phyloP scores from a whole-genome alignment of 2,888 invertebrate species.

The Cactoblastis cactorum region DNA sequence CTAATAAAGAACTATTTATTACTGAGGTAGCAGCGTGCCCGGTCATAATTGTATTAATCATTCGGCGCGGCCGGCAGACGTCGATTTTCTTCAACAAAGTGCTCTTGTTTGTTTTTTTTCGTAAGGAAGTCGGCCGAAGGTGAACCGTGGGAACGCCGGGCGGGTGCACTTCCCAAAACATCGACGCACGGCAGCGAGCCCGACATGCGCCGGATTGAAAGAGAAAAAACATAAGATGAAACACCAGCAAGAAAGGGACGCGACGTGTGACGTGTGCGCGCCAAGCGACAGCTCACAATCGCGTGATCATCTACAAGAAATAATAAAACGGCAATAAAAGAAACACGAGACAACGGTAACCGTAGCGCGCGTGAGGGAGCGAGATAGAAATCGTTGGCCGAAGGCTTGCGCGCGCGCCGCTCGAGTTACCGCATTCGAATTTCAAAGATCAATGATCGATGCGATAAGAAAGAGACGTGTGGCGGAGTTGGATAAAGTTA shows the following conservation, averaged over 20 bases:
- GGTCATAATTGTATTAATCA: conserved; percentile 79
- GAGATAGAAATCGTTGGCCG: conserved; percentile 56
- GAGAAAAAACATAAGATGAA: conserved; percentile 39
- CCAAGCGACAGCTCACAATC: conserved; percentile 77
- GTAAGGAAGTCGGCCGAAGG: conserved; percentile 78
- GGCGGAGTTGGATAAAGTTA: conserved; percentile 43
- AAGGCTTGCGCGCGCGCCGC: conserved; percentile 70
- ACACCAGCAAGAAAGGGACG: conserved; percentile 36
- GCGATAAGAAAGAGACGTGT: conserved; percentile 68
- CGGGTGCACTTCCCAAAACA: conserved; percentile 81
- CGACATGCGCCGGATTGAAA: conserved; percentile 65
- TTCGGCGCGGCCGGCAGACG: conserved; percentile 77
- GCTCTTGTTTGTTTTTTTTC: conserved; percentile 79
- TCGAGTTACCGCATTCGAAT: conserved; percentile 73
- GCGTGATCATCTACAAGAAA: conserved; percentile 80
- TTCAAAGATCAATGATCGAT: conserved; percentile 78
- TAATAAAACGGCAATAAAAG: conserved; percentile 80
- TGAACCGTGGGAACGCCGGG: conserved; percentile 79
- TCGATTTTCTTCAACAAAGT: conserved; percentile 79
- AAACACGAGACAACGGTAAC: conserved; percentile 72
- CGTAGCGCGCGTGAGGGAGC: conserved; percentile 55
- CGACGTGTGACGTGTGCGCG: conserved; percentile 72
- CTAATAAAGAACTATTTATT: conserved; percentile 73
- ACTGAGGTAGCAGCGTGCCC: conserved; percentile 71
- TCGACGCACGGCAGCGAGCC: conserved; percentile 76